Percentiles rank a stretch among this genome's conserved stretches.
These are phyloP conservation scores for Dione vanillae DNA, from an alignment of 2,888 invertebrate genomes.

Conservation along the genomic window DNA sequence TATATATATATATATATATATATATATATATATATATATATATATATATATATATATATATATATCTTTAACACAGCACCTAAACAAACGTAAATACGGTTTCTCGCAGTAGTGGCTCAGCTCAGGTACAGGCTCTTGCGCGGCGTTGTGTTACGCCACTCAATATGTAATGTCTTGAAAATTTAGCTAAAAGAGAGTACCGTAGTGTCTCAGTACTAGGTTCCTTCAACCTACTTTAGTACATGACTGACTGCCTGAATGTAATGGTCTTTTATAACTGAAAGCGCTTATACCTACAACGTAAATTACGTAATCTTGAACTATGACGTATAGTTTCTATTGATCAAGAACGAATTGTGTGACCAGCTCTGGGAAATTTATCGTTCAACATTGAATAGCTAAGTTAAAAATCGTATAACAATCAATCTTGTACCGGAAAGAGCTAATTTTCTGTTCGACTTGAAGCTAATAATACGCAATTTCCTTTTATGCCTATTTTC, in stretches of 20 bases:
- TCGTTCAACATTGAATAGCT: neutral
- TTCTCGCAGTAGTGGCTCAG: too few species aligned
- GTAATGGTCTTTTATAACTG: too few species aligned
- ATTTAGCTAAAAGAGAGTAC: neutral
- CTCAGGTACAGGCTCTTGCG: too few species aligned
- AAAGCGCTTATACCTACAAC: too few species aligned
- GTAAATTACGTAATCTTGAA: too few species aligned
- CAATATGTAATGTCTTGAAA: neutral
- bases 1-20: too few species aligned
- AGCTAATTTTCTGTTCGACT: slow-evolving; percentile 21
- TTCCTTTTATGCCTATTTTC: slow-evolving; percentile 25
- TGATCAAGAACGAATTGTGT: neutral
- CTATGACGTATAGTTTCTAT: neutral
- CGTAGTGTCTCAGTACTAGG: neutral
- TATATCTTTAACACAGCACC: too few species aligned
- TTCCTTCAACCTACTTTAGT: neutral
- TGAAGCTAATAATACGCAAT: slow-evolving; percentile 25
- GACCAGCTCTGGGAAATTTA: neutral
- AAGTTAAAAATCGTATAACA: slow-evolving; percentile 21
- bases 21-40: too few species aligned
- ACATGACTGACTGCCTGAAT: too few species aligned
- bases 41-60: too few species aligned
- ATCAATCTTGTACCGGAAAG: slow-evolving; percentile 22
- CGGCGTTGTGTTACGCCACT: neutral
- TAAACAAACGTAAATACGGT: too few species aligned